Evolutionary conservation across 1,140 invertebrate species (phyloP).

Genomic region (Luehdorfia chinensis): DNA sequence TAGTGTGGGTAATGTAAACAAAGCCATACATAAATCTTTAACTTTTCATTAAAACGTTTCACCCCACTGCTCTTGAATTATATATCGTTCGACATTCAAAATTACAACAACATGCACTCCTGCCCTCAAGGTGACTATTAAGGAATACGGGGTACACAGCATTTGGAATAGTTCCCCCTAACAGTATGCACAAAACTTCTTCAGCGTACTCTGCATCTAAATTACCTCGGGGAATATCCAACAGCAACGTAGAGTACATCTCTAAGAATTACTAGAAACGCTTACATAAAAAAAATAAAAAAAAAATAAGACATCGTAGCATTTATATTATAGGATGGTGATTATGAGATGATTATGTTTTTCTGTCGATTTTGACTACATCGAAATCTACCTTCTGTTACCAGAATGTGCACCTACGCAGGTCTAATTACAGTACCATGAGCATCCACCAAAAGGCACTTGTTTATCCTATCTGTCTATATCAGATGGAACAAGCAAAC

Average conservation of each 20-base stretch:
- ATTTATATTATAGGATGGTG: too few relatives aligned
- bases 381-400: too few relatives aligned
- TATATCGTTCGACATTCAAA: conserved; percentile 31
- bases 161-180: conserved; percentile 42
- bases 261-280: conserved; percentile 3
- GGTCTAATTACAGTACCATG: too few relatives aligned
- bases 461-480: too few relatives aligned
- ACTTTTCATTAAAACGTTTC: neutral
- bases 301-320: too few relatives aligned
- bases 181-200: conserved; percentile 55
- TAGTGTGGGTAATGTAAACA: neutral
- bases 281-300: too few relatives aligned
- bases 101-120: conserved; percentile 31
- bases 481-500: too few relatives aligned
- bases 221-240: conserved; percentile 54
- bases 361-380: too few relatives aligned
- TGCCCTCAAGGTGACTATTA: conserved; percentile 52
- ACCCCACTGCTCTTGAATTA: conserved; percentile 3
- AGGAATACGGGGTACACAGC: conserved; percentile 35
- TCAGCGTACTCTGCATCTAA: conserved; percentile 46
- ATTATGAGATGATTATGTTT: too few relatives aligned
- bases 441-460: too few relatives aligned
- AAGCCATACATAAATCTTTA: neutral
- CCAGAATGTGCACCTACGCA: too few relatives aligned
- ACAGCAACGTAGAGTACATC: neutral